A percentile compares a stretch with the other conserved stretches of the same genome.
These are phyloP conservation scores for Nowickia ferox DNA, from an alignment of 2,888 invertebrate genomes.

Conservation along the genomic window DNA sequence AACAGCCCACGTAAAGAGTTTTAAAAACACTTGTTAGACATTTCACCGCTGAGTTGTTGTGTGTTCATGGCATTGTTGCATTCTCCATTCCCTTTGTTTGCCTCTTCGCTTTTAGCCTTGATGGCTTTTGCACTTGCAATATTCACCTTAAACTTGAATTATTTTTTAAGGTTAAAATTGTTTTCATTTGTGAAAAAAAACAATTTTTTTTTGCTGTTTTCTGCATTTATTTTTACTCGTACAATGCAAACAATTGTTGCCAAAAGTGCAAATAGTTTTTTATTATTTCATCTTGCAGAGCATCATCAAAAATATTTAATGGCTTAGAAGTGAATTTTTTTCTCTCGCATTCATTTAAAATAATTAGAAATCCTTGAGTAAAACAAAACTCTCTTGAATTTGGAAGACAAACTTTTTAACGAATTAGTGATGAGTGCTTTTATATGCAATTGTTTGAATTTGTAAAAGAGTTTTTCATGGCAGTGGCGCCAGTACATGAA, in stretches of 20 bases:
- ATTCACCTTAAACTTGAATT: constrained; percentile 63
- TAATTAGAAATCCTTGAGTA: neutral
- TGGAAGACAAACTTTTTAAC: constrained; percentile 1
- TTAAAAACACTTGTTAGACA: constrained; percentile 42
- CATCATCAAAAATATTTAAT: neutral
- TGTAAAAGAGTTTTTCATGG: too few species aligned
- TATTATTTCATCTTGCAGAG: neutral
- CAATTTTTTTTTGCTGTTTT: neutral
- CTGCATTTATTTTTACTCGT: too few species aligned
- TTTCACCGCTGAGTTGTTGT: neutral
- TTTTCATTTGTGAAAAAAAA: constrained; percentile 3
- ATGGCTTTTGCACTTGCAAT: constrained; percentile 16
- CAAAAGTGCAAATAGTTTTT: neutral
- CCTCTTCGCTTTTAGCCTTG: constrained; percentile 17
- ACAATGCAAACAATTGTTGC: constrained; percentile 10
- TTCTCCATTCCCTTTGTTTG: neutral
- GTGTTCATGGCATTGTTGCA: neutral
- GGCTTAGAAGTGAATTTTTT: constrained; percentile 4
- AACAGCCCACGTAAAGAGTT: constrained; percentile 23
- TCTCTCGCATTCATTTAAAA: neutral
- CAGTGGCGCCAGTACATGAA: too few species aligned
- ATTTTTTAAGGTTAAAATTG: constrained; percentile 40
- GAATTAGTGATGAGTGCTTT: neutral
- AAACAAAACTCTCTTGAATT: neutral
- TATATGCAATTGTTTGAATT: neutral